Conservation (phyloP, 2,113 vertebrate species). For the Candoia aspera region DNA sequence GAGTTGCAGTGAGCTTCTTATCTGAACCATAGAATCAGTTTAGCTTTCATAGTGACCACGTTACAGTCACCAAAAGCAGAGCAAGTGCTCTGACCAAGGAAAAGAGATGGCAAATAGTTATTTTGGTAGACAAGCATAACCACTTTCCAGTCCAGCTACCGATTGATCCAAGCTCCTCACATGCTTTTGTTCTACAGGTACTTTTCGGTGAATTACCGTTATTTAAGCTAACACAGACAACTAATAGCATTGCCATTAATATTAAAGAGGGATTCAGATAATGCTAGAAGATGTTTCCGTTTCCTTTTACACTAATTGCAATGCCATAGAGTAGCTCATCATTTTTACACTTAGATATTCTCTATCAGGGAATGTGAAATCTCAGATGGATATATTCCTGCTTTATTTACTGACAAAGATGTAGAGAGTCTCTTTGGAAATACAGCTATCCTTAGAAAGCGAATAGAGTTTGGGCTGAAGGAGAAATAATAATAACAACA, state of each 20-base stretch:
- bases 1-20: background rate
- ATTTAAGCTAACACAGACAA: background rate
- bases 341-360: background rate
- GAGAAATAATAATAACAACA: background rate
- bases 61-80: background rate
- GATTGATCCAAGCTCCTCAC: background rate
- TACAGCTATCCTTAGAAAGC: background rate
- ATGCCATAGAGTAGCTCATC: background rate
- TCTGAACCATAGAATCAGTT: background rate
- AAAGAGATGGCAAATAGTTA: background rate
- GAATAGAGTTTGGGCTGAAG: background rate
- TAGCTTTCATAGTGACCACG: background rate
- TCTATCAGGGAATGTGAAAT: background rate
- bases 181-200: background rate
- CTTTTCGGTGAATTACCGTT: background rate
- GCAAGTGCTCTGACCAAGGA: background rate
- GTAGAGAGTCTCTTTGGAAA: background rate
- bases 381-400: background rate
- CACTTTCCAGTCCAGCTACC: background rate
- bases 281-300: background rate
- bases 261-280: background rate
- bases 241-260: background rate
- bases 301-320: constrained; percentile 7
- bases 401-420: constrained; percentile 4
- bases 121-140: background rate